Evolutionary conservation across 2,797 vertebrate species (phyloP).

Genomic region (Philypnodon macrostomus): DNA sequence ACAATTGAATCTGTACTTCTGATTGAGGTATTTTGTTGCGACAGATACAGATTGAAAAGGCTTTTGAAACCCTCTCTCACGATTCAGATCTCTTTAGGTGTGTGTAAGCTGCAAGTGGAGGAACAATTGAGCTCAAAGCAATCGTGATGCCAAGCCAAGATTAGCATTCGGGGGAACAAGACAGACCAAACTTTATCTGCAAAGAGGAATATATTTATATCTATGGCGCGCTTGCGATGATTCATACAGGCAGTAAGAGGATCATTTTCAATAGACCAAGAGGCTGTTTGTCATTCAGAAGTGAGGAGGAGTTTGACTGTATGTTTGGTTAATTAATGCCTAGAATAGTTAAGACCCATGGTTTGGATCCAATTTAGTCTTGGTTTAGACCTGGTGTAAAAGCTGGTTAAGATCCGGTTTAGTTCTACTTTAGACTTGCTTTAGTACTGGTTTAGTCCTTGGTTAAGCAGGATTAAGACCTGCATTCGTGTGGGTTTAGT

Average conservation of each 20-base stretch:
- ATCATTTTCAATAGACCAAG: conserved; percentile 43
- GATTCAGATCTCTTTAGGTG: conserved; percentile 12
- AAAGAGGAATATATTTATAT: conserved; percentile 42
- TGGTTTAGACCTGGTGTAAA: too few species aligned
- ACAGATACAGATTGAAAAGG: conserved; percentile 10
- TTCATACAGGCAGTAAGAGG: conserved; percentile 43
- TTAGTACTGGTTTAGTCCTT: too few species aligned
- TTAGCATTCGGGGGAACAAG: conserved; percentile 37
- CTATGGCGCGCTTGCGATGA: conserved; percentile 42
- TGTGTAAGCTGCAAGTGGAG: conserved; percentile 5
- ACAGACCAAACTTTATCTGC: conserved; percentile 49
- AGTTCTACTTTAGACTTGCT: too few species aligned
- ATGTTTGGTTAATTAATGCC: conserved; percentile 20
- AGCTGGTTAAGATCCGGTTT: too few species aligned
- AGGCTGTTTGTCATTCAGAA: neutral
- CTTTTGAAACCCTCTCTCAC: conserved; percentile 11
- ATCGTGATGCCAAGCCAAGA: conserved; percentile 25
- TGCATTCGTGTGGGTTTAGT: too few species aligned
- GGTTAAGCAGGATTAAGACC: too few species aligned
- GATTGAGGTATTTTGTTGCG: conserved; percentile 13
- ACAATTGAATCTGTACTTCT: conserved; percentile 13
- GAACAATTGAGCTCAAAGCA: conserved; percentile 2
- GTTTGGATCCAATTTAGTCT: too few species aligned
- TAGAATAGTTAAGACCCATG: too few species aligned
- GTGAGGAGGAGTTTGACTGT: neutral